Evolutionary conservation across 1,140 invertebrate genomes (phyloP), one percentile per base, ranked within the genome.

Genomic region (Magallana ariakensis): DNA sequence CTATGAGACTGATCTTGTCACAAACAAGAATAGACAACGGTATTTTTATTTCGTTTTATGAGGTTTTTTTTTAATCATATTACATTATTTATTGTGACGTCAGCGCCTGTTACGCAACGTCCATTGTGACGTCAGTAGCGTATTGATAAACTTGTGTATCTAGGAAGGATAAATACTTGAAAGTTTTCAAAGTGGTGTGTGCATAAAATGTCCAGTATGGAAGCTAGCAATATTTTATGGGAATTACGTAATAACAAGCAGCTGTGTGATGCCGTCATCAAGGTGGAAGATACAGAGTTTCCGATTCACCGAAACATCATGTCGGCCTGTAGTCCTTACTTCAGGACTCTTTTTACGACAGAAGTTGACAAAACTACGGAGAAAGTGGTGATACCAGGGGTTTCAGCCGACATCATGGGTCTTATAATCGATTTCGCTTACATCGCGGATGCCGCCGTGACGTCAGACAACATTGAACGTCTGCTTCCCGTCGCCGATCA

Each of bases 271-370:
- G 97, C 97, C 0, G 96, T 96, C 13, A 95, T 98, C 75, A 95
- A 96, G 85, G 96, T 97, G 13, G 96, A 97, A 89, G 97, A 97
- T 93, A 97, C 97, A 53, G 62, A 96, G 10, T 97, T 98, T 91
- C 96, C 96, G 7, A 97, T 98, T 57, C 97, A 98, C 94, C 95
- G 97, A 83, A 96, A 97, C n/a, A 97, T 98, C 89, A 95, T 98
- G 89, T 97, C 97, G 33, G 96, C 97, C 60, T 91, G 91, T 70
- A 93, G 92, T 85, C 91, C 91, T 4, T 94, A 93, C 86, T 93
- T 93, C 87, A 87, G 91, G 66, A 91, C 91, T 6, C 83, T 93
- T 33, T 93, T 93, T 83, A 93, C 93, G n/a, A 92, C 92, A 81
- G 87, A 90, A 8, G 91, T 91, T 80, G 87, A 91, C 60, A 87